A percentile compares a stretch with the other conserved stretches of the same genome.
These are phyloP conservation scores for Argynnis bischoffii DNA, from an alignment of 2,888 invertebrate genomes.

Conservation along the genomic window DNA sequence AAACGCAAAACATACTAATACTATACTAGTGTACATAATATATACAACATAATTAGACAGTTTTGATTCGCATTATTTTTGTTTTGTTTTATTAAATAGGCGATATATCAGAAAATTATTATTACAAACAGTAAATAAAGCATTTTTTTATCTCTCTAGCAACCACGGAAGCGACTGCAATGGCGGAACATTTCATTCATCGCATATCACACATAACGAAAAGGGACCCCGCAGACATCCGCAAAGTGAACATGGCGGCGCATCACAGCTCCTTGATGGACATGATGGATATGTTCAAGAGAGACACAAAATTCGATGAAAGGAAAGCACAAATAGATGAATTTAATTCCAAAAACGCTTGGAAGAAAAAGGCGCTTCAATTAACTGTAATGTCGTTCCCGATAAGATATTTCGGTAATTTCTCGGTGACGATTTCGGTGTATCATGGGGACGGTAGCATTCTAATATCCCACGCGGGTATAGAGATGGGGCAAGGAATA, in stretches of 20 bases:
- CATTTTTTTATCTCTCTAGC: constrained; percentile 50
- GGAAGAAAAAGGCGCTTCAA: constrained; percentile 87
- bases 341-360: constrained; percentile 86
- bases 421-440: constrained; percentile 83
- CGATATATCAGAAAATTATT: not conserved
- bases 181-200: constrained; percentile 86
- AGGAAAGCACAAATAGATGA: constrained; percentile 74
- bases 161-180: constrained; percentile 81
- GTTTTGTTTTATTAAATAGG: no score
- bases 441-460: constrained; percentile 87
- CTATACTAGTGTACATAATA: no score
- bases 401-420: constrained; percentile 77
- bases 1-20: no score
- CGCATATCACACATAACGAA: constrained; percentile 81
- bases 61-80: no score
- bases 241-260: constrained; percentile 75
- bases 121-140: not conserved
- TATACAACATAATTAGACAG: no score
- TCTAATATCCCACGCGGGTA: constrained; percentile 85
- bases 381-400: constrained; percentile 86
- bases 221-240: constrained; percentile 83
- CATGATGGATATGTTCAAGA: constrained; percentile 82
- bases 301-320: constrained; percentile 79
- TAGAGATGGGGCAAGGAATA: constrained; percentile 90
- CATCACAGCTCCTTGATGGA: constrained; percentile 60